phyloP scores from a whole-genome alignment of 2,113 vertebrate species.

The Verasper variegatus region DNA sequence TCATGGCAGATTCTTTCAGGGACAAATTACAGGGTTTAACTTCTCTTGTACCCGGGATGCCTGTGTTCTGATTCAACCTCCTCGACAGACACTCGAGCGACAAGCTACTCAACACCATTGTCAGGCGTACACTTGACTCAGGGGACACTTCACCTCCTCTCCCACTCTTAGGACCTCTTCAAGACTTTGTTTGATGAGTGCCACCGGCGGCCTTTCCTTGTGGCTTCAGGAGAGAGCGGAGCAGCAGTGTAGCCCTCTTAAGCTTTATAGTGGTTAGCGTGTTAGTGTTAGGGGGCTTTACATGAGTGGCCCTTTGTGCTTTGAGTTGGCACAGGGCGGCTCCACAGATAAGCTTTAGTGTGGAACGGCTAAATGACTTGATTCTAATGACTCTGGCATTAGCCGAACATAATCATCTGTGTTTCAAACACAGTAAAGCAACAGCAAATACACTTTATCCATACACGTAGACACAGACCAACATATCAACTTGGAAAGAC shows the following conservation, averaged over 20 bases:
- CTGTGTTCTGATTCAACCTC: slow-evolving; percentile 65
- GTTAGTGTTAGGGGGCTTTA: slow-evolving; percentile 72
- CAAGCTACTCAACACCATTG: slow-evolving; percentile 64
- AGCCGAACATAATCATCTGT: slow-evolving; percentile 40
- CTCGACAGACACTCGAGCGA: slow-evolving; percentile 66
- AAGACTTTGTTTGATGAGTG: slow-evolving; percentile 69
- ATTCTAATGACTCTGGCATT: slow-evolving; percentile 69
- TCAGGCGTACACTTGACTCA: slow-evolving; percentile 68
- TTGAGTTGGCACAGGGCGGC: slow-evolving; percentile 69
- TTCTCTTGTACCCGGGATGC: slow-evolving; percentile 66
- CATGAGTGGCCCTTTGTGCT: slow-evolving; percentile 77
- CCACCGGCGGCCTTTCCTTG: slow-evolving; percentile 47
- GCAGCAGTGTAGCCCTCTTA: slow-evolving; percentile 67
- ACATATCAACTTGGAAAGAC: too few species aligned
- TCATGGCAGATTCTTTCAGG: slow-evolving; percentile 77
- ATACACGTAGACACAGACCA: too few species aligned
- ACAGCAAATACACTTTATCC: slow-evolving; percentile 6
- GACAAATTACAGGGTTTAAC: slow-evolving; percentile 81
- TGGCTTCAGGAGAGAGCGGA: slow-evolving; percentile 57
- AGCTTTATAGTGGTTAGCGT: slow-evolving; percentile 69
- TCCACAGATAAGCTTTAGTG: slow-evolving; percentile 70
- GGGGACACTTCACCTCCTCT: slow-evolving; percentile 71
- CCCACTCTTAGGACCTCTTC: slow-evolving; percentile 66
- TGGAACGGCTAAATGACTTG: slow-evolving; percentile 66
- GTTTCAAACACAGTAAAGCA: slow-evolving; percentile 30